phyloP scores from a whole-genome alignment of 1,140 invertebrate genomes.

The Macrobrachium rosenbergii region DNA sequence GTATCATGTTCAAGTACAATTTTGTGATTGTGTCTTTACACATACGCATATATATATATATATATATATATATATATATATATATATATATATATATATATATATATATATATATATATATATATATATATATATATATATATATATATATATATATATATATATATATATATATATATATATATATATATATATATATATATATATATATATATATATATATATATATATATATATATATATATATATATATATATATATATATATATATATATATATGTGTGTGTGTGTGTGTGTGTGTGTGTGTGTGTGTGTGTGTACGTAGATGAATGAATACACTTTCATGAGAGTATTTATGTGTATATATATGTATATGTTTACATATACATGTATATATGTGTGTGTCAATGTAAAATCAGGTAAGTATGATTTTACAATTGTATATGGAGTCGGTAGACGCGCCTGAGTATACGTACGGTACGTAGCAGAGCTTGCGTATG shows the following conservation, averaged over 20 bases:
- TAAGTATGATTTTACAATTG: too few species aligned
- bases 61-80: not conserved
- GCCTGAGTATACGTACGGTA: too few species aligned
- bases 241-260: conserved; percentile 22
- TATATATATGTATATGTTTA: not conserved
- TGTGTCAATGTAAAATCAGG: too few species aligned
- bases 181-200: not conserved
- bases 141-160: not conserved
- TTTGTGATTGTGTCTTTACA: not conserved
- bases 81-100: not conserved
- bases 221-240: conserved; percentile 13
- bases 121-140: conserved; percentile 11
- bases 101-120: not conserved
- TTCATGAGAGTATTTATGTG: not conserved
- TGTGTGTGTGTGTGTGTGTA: not conserved
- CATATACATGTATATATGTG: not conserved
- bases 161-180: not conserved
- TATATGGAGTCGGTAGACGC: not conserved
- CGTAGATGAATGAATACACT: not conserved
- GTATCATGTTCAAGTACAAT: too few species aligned
- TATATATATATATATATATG: conserved; percentile 5
- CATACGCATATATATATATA: not conserved
- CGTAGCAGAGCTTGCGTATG: too few species aligned
- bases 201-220: conserved; percentile 8
- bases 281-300: not conserved